Percentiles rank a stretch among this genome's conserved stretches.
Conservation (phyloP, 2,888 invertebrate genomes). For the Rhingia rostrata region DNA sequence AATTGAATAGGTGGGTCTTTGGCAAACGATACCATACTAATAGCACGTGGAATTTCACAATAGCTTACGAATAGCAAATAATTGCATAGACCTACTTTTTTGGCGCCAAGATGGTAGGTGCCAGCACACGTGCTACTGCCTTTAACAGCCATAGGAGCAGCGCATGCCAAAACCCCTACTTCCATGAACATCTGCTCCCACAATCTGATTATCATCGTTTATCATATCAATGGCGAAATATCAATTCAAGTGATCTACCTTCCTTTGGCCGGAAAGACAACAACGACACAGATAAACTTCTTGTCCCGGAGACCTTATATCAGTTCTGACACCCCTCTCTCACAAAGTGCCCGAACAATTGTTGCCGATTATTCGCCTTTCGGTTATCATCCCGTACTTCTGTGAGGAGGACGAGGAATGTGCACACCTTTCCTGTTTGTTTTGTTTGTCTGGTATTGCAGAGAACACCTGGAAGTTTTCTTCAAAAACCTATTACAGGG, state of each 20-base stretch:
- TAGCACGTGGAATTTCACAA: slow-evolving; percentile 54
- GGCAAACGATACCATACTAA: slow-evolving; percentile 6
- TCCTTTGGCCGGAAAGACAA: slow-evolving; percentile 55
- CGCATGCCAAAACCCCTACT: slow-evolving; percentile 61
- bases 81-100: slow-evolving; percentile 44
- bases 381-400: slow-evolving; percentile 49
- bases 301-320: slow-evolving; percentile 31
- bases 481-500: slow-evolving; percentile 47
- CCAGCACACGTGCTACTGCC: slow-evolving; percentile 38
- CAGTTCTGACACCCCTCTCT: slow-evolving; percentile 64
- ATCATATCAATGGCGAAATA: slow-evolving; percentile 72
- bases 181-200: slow-evolving; percentile 68
- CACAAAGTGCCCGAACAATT: slow-evolving; percentile 63
- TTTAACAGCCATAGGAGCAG: neutral
- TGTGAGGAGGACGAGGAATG: slow-evolving; percentile 16
- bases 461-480: slow-evolving; percentile 66
- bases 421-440: slow-evolving; percentile 59
- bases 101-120: slow-evolving; percentile 59
- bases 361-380: slow-evolving; percentile 67
- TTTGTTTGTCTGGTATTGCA: slow-evolving; percentile 15
- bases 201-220: slow-evolving; percentile 68
- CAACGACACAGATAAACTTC: slow-evolving; percentile 46
- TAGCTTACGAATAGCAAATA: slow-evolving; percentile 42
- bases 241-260: slow-evolving; percentile 46
- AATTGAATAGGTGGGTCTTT: slow-evolving; percentile 12